phyloP scores from a whole-genome alignment of 2,888 invertebrate genomes.

The Acronicta leporina region DNA sequence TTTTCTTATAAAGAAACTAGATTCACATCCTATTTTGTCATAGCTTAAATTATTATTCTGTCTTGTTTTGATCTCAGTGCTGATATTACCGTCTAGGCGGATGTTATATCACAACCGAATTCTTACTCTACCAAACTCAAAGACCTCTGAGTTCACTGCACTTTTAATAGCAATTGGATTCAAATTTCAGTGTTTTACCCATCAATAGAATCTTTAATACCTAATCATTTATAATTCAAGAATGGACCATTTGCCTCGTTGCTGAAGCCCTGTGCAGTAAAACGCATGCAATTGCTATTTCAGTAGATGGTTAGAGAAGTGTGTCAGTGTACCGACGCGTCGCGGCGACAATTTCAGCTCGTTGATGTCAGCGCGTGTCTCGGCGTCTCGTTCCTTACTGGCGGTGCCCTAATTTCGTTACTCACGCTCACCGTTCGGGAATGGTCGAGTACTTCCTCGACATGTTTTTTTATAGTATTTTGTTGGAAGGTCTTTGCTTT shows the following conservation, averaged over 20 bases:
- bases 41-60: conserved; percentile 8
- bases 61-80: conserved; percentile 13
- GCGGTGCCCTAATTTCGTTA: conserved; percentile 68
- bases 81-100: conserved; percentile 4
- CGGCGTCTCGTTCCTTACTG: conserved; percentile 46
- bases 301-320: conserved; percentile 70
- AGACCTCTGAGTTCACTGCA: conserved; percentile 27
- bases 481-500: background rate
- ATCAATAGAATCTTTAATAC: conserved; percentile 28
- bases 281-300: conserved; percentile 77
- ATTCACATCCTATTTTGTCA: conserved; percentile 30
- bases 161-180: conserved; percentile 1
- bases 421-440: conserved; percentile 43
- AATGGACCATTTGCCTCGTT: conserved; percentile 20
- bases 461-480: conserved; percentile 11
- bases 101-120: conserved; percentile 1
- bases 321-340: conserved; percentile 82
- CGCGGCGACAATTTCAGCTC: conserved; percentile 79
- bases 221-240: conserved; percentile 36
- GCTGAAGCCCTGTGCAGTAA: conserved; percentile 54
- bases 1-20: conserved; percentile 28
- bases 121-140: background rate
- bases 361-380: conserved; percentile 55
- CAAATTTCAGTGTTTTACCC: conserved; percentile 10
- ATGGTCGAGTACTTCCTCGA: conserved; percentile 38